A percentile compares a stretch with the other conserved stretches of the same genome.
phyloP scores from a whole-genome alignment of 2,888 invertebrate species.

The Arrhopalites spinosus region DNA sequence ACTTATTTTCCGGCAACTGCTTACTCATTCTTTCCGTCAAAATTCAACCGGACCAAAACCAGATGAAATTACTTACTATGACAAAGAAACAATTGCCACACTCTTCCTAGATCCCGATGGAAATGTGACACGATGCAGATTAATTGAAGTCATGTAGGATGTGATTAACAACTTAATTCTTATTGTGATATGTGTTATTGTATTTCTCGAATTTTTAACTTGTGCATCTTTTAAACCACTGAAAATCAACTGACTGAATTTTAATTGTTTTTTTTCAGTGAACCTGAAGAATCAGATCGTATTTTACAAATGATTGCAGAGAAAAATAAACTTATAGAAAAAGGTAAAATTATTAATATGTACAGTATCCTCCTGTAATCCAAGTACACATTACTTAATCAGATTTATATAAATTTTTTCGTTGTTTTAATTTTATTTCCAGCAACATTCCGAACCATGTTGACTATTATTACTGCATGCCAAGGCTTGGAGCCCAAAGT shows the following conservation, averaged over 20 bases:
- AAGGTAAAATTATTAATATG: too few relatives aligned
- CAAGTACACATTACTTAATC: too few relatives aligned
- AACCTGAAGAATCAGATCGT: conserved; percentile 70
- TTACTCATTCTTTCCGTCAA: conserved; percentile 33
- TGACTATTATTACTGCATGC: conserved; percentile 54
- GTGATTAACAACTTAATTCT: not conserved
- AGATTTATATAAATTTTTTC: too few relatives aligned
- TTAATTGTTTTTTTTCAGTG: conserved; percentile 63
- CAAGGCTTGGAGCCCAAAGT: conserved; percentile 47
- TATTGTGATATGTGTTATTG: not conserved
- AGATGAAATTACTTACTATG: conserved; percentile 67
- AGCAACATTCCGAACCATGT: conserved; percentile 51
- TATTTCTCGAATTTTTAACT: not conserved
- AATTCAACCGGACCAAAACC: conserved; percentile 27
- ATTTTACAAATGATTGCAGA: conserved; percentile 59
- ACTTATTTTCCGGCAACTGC: conserved; percentile 24
- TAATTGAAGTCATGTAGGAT: conserved; percentile 85
- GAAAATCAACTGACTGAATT: not conserved
- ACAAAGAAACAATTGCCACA: conserved; percentile 82
- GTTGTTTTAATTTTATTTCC: too few relatives aligned
- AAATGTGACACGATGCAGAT: conserved; percentile 66
- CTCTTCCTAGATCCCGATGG: conserved; percentile 62
- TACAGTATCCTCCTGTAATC: too few relatives aligned
- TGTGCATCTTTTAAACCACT: not conserved
- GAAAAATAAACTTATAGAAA: conserved; percentile 51